Base-by-base conservation (phyloP, 2,113 vertebrate genomes). In the Thunnus maccoyii region DNA sequence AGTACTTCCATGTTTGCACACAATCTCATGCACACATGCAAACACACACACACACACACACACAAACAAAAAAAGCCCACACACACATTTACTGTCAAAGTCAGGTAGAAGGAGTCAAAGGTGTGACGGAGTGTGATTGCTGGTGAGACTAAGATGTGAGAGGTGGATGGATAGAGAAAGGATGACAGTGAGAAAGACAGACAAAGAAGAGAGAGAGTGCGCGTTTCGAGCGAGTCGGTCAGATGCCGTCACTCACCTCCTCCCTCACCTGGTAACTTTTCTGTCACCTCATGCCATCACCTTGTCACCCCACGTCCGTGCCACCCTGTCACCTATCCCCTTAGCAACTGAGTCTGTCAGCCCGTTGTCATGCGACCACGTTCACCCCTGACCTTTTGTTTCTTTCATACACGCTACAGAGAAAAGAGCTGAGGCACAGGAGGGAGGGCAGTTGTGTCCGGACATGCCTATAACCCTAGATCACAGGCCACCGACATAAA, bases 231-330 rank as follows among this genome's bases (percentile, higher is more conserved):
- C 55, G 80, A 89, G 87, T 74, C 67, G 72, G 87, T 91, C 88
- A 86, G 79, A 85, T 83, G 88, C 93, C 73, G 83, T 93, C 94
- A 94, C 84, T 93, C 93, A 88, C 91, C 91, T 86, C 44, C 74
- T 71, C 89, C 79, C 87, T 91, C 92, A 92, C 91, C 90, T 90
- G 89, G 87, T 92, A 87, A 90, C 92, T 89, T 87, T 82, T 89
- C 92, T 92, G 90, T 93, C 93, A 92, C 92, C 91, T 86, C 87
- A 86, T 91, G 89, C 91, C 91, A 90, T 91, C 91, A 91, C 92
- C 91, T 88, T 90, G 92, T 91, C 92, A 86, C 90, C 90, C 86
- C 30, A 1, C 17, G 80, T 93, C 89, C 67, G 79, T 92, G 89
- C 91, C 91, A 92, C 88, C 90, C 78, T 78, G 88, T 93, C 93